phyloP scores from a whole-genome alignment of 2,113 vertebrate genomes.

The Syngnathus typhle region DNA sequence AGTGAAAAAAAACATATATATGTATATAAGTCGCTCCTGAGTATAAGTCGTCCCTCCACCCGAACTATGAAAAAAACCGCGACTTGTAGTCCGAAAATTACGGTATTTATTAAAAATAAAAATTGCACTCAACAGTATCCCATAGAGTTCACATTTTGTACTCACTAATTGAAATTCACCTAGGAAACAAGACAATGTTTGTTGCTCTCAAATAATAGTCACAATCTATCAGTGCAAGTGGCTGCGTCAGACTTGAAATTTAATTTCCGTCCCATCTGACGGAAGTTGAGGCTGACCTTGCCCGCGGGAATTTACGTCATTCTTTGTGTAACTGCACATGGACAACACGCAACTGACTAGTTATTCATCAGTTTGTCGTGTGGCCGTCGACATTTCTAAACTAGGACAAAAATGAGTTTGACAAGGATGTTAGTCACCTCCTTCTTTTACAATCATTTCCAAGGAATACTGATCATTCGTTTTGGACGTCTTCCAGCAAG shows the following conservation, averaged over 20 bases:
- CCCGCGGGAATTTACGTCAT: not conserved
- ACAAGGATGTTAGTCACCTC: constrained; percentile 32
- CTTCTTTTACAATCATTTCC: constrained; percentile 32
- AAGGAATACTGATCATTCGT: constrained; percentile 50
- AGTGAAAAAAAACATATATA: too few species aligned
- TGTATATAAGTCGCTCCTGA: too few species aligned
- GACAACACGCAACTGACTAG: not conserved
- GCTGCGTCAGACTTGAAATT: not conserved
- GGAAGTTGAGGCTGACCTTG: not conserved
- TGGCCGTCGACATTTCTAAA: too few species aligned
- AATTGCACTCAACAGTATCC: too few species aligned
- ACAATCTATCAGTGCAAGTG: not conserved
- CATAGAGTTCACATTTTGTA: constrained; percentile 26
- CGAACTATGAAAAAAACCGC: too few species aligned
- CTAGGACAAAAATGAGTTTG: constrained; percentile 4
- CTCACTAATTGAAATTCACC: constrained; percentile 23
- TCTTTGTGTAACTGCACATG: not conserved
- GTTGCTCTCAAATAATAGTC: not conserved
- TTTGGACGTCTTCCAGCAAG: constrained; percentile 37
- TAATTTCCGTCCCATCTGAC: not conserved
- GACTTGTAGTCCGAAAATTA: too few species aligned
- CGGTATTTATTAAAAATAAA: too few species aligned
- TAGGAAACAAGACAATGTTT: constrained; percentile 15
- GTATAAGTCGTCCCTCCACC: too few species aligned
- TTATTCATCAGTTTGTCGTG: not conserved